These are phyloP conservation scores for Montipora capitata DNA, from an alignment of 92 coral and sea anemone species.

Conservation along the genomic window DNA sequence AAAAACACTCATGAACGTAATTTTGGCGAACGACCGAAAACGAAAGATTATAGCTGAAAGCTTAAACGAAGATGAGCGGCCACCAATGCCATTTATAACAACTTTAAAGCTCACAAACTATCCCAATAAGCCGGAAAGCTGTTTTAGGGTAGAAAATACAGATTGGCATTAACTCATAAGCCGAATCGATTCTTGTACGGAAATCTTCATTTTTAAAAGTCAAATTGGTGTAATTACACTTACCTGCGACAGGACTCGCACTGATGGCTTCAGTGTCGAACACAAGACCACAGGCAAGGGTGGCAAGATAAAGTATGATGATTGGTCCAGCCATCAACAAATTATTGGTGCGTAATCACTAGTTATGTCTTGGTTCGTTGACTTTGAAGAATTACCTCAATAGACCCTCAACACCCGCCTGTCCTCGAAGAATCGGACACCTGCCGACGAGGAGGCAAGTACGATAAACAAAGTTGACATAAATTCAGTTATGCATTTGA, in stretches of 20 bases:
- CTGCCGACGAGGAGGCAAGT: not conserved
- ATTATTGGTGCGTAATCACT: conserved; percentile 21
- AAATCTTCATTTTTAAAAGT: not conserved
- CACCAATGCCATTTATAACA: no score
- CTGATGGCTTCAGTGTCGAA: conserved; percentile 20
- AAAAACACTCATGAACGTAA: no score
- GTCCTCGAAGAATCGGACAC: conserved; percentile 30
- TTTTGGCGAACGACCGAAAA: no score
- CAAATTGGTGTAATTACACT: not conserved
- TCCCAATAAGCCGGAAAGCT: not conserved
- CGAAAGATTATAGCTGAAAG: not conserved
- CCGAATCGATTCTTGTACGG: not conserved
- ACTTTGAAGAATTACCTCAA: conserved; percentile 47
- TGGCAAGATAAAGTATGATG: not conserved
- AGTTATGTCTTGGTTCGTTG: conserved; percentile 35
- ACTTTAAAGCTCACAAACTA: not conserved
- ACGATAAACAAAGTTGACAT: conserved; percentile 16
- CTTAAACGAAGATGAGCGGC: not conserved
- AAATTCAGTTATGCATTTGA: not conserved
- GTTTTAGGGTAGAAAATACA: not conserved
- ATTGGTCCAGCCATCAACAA: conserved; percentile 31
- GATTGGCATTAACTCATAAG: not conserved
- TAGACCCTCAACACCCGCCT: not conserved
- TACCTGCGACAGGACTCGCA: conserved; percentile 42
- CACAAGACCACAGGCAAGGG: conserved; percentile 29